These are phyloP conservation scores for Geococcyx californianus DNA, from an alignment of 2,113 vertebrate genomes.

Conservation along the genomic window DNA sequence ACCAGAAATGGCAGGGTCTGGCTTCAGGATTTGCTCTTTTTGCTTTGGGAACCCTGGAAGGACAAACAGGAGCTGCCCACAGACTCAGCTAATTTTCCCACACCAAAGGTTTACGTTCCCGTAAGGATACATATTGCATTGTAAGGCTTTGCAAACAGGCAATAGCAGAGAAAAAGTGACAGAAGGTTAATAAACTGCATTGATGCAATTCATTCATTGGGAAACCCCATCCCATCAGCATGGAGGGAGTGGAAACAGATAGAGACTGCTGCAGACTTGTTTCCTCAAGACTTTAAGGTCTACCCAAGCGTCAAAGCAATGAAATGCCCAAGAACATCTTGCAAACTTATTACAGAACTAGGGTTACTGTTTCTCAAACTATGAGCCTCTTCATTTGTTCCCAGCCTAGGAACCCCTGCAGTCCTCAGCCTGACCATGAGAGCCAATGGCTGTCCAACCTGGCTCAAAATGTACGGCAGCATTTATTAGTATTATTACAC, in stretches of 20 bases:
- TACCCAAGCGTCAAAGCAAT: not conserved
- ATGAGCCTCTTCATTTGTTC: not conserved
- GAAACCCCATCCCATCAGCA: not conserved
- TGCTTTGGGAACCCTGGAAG: not conserved
- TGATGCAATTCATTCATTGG: not conserved
- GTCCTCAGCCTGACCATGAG: not conserved
- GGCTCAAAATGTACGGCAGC: fast-evolving
- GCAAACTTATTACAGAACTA: not conserved
- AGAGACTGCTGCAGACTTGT: not conserved
- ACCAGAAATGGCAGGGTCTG: not conserved
- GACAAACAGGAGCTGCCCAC: not conserved
- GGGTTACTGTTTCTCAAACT: not conserved
- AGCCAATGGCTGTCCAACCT: not conserved
- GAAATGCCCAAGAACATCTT: not conserved
- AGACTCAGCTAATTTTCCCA: not conserved
- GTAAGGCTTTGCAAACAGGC: not conserved
- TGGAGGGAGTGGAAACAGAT: not conserved
- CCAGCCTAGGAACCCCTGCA: no score
- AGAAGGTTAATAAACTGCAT: not conserved
- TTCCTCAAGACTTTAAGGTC: not conserved
- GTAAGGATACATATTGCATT: fast-evolving
- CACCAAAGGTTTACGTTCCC: not conserved
- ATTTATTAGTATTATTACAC: no score
- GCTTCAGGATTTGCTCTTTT: not conserved
- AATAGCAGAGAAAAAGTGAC: not conserved